Percentiles rank a stretch among this genome's conserved stretches.
Conservation (phyloP, 2,797 vertebrate genomes). For the Arctocebus calabarensis region DNA sequence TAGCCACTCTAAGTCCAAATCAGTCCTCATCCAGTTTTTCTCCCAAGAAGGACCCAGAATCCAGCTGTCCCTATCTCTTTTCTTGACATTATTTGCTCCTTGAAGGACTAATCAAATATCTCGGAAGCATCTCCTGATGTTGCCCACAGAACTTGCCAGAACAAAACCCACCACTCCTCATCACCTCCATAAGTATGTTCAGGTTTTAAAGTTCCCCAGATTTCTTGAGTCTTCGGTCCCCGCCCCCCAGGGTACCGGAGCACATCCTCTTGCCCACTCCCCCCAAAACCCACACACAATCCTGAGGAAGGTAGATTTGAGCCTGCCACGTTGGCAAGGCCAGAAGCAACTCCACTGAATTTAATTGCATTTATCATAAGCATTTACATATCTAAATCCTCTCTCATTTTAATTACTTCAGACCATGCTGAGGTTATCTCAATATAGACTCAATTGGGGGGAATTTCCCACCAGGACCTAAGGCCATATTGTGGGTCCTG, state of each 20-base stretch:
- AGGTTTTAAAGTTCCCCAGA: background rate
- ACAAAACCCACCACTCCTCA: background rate
- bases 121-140: background rate
- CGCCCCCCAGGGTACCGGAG: background rate
- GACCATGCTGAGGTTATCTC: background rate
- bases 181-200: background rate
- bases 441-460: background rate
- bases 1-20: background rate
- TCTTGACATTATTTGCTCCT: background rate
- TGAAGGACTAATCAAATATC: background rate
- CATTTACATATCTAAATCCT: background rate
- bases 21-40: background rate
- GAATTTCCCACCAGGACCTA: background rate
- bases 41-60: background rate
- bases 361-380: background rate
- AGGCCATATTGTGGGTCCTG: background rate
- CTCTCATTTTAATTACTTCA: background rate
- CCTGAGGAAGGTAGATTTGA: background rate
- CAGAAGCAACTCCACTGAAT: background rate
- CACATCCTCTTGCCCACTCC: background rate
- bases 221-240: background rate
- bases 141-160: constrained; percentile 4
- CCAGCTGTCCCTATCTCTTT: background rate
- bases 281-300: background rate
- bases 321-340: background rate